Conservation (phyloP, 1,140 invertebrate species). For the Rhagoletis zephyria region DNA sequence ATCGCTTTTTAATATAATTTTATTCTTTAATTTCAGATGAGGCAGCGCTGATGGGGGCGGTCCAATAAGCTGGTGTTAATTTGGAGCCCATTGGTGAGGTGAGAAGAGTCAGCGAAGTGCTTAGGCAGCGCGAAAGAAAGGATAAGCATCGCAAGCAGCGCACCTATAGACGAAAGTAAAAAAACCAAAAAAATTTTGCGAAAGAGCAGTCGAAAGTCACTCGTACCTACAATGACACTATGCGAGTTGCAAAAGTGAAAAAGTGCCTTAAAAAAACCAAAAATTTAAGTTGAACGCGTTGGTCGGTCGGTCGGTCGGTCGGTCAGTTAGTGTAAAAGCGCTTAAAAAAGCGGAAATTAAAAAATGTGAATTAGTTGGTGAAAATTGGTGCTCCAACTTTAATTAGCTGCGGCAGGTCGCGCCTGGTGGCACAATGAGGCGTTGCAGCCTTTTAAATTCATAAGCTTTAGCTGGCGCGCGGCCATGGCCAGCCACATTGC, state of each 20-base stretch:
- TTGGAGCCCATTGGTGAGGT: slow-evolving; percentile 23
- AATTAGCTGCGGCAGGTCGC: slow-evolving; percentile 26
- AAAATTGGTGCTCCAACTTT: slow-evolving; percentile 34
- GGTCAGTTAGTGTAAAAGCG: not conserved
- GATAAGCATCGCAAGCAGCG: slow-evolving; percentile 8
- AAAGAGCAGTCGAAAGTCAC: not conserved
- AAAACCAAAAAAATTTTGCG: not conserved
- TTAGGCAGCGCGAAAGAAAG: not conserved
- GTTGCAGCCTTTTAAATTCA: slow-evolving; percentile 6
- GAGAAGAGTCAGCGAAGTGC: slow-evolving; percentile 35
- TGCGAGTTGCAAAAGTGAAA: not conserved
- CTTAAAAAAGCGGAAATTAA: slow-evolving; percentile 5
- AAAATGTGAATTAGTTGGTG: slow-evolving; percentile 18
- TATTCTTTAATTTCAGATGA: slow-evolving; percentile 46
- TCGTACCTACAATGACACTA: not conserved
- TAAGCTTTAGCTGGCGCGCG: not conserved
- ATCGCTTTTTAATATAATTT: slow-evolving; percentile 48
- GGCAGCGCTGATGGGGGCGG: not conserved
- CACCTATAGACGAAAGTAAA: not conserved
- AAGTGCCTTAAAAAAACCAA: too few species aligned
- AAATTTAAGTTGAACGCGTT: too few species aligned
- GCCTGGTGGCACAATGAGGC: not conserved
- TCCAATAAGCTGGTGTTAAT: slow-evolving; percentile 31
- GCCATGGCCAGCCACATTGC: not conserved
- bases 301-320: too few species aligned